These are phyloP conservation scores for Araneus ventricosus DNA, from an alignment of 1,140 invertebrate genomes.

Conservation along the genomic window DNA sequence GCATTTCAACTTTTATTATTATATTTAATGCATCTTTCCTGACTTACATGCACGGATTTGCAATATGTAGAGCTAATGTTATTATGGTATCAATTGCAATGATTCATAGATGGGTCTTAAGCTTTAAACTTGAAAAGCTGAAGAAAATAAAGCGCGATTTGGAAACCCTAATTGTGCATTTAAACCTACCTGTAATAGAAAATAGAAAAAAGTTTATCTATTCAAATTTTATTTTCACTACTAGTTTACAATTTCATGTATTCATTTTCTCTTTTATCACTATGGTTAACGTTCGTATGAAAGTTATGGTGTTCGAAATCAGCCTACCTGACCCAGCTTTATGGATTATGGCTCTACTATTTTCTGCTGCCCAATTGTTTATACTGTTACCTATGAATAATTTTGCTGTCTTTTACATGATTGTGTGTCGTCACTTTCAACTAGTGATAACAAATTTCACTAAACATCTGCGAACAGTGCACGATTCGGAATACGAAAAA, in stretches of 20 bases:
- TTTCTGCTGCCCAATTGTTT: background rate
- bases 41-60: background rate
- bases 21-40: background rate
- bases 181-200: background rate
- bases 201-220: background rate
- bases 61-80: background rate
- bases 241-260: background rate
- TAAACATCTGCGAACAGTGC: background rate
- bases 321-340: background rate
- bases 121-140: background rate
- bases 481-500: background rate
- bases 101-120: background rate
- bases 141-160: background rate
- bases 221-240: background rate
- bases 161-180: background rate
- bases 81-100: background rate
- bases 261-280: background rate
- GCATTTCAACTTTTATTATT: background rate
- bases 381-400: constrained; percentile 6
- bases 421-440: background rate
- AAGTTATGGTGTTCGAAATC: background rate
- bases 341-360: background rate
- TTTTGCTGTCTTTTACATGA: background rate
- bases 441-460: background rate
- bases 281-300: background rate